Percentiles rank a stretch among this genome's conserved stretches.
These are phyloP conservation scores for Xyrichtys novacula DNA, from an alignment of 2,797 vertebrate genomes.

Conservation along the genomic window DNA sequence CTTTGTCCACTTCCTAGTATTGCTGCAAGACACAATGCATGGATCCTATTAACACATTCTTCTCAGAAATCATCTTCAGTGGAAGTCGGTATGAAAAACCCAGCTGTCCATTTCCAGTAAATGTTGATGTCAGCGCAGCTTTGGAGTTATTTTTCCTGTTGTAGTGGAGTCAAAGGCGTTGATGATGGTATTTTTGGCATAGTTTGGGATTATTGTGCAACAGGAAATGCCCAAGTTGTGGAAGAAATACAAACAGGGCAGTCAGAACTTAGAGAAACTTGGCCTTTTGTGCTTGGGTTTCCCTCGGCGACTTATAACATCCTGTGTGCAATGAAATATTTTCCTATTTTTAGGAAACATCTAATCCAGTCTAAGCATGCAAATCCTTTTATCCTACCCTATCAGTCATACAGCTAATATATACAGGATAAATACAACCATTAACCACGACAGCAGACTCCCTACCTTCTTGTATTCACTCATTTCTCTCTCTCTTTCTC, in stretches of 20 bases:
- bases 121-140: background rate
- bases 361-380: background rate
- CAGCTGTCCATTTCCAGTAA: conserved; percentile 8
- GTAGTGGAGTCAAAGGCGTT: background rate
- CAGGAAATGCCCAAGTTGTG: conserved; percentile 72
- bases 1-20: background rate
- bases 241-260: conserved; percentile 25
- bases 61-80: conserved; percentile 9
- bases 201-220: conserved; percentile 52
- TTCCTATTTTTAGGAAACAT: background rate
- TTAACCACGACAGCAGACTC: background rate
- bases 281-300: conserved; percentile 18
- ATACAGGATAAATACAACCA: background rate
- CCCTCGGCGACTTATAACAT: conserved; percentile 15
- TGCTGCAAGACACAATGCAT: background rate
- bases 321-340: conserved; percentile 28
- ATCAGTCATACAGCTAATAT: background rate
- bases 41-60: background rate
- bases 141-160: conserved; percentile 8
- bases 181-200: conserved; percentile 52
- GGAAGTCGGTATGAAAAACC: background rate
- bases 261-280: conserved; percentile 10
- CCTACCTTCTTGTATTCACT: background rate
- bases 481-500: background rate
- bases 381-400: background rate